phyloP scores from a whole-genome alignment of 2,888 invertebrate species.

The Mycogona germanica region DNA sequence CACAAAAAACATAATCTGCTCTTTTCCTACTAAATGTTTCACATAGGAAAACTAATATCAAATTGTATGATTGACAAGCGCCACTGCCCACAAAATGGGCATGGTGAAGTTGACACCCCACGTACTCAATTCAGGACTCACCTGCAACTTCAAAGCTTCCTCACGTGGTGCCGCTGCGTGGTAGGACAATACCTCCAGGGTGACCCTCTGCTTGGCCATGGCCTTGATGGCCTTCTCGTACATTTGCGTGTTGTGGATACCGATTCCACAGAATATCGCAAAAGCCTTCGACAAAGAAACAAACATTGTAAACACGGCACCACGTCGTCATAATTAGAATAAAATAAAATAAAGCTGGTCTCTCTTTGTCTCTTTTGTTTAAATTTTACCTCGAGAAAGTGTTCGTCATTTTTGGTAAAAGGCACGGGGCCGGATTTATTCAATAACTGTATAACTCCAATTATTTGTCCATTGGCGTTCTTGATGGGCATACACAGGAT shows the following conservation, averaged over 20 bases:
- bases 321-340: neutral
- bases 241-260: slow-evolving; percentile 94
- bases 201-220: slow-evolving; percentile 93
- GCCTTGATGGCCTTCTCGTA: slow-evolving; percentile 91
- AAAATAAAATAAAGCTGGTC: neutral
- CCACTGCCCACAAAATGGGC: neutral
- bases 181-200: slow-evolving; percentile 85
- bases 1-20: neutral
- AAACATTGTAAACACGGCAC: neutral
- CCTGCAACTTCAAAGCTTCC: slow-evolving; percentile 69
- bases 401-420: slow-evolving; percentile 91
- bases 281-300: slow-evolving; percentile 48
- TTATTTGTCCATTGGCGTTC: slow-evolving; percentile 79
- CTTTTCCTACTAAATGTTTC: neutral
- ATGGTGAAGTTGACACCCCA: neutral
- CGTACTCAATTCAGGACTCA: slow-evolving; percentile 19
- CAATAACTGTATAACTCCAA: slow-evolving; percentile 82
- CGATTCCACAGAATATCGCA: slow-evolving; percentile 95
- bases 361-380: neutral
- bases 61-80: neutral
- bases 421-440: slow-evolving; percentile 84
- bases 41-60: neutral
- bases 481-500: slow-evolving; percentile 94
- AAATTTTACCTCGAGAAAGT: slow-evolving; percentile 63
- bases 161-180: slow-evolving; percentile 85